Evolutionary conservation across 2,797 vertebrate species (phyloP), one percentile per base, ranked within the genome.

Genomic region (Anabas testudineus): DNA sequence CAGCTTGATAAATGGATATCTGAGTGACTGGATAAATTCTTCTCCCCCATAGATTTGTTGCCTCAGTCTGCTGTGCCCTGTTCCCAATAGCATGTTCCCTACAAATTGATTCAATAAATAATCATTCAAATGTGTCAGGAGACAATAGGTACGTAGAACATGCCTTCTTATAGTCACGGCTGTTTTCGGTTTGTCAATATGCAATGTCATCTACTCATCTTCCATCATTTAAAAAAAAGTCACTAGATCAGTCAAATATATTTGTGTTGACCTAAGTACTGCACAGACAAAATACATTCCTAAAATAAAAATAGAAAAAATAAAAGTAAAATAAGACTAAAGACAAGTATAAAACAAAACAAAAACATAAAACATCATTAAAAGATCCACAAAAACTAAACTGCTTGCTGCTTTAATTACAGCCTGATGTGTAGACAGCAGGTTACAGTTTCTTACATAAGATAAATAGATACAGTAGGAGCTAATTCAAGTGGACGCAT

Each of bases 1-100:
- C 80, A 86, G 83, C 67, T 80, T 83, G 87, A 89, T 85, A 61
- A 89, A 90, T 86, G 80, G 74, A 81, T 73, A 70, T 83, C 65
- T 83, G 68, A 68, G 56, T 39, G 68, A 59, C 79, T 57, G 77
- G 66, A 86, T 81, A 77, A 57, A 83, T 79, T 77, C 47, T 71
- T 80, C 76, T 37, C 51, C 70, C 71, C 59, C 47, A 46, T 62
- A 64, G 69, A 85, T 87, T 83, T 80, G 71, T 81, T 72, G 52
- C 59, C 54, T 62, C 37, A 45, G 52, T 53, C 66, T 78, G 58
- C 57, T 69, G 48, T 67, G 47, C 48, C 60, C 57, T 34, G 46
- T 69, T 70, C 43, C 64, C 51, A 58, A 71, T 68, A 59, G 37
- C 19, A 59, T 72, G 67, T 58, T 60, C 39, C 37, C 19, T 10